Evolutionary conservation across 2,797 vertebrate species (phyloP), one percentile per base, ranked within the genome.

Genomic region (Hemitrygon akajei): DNA sequence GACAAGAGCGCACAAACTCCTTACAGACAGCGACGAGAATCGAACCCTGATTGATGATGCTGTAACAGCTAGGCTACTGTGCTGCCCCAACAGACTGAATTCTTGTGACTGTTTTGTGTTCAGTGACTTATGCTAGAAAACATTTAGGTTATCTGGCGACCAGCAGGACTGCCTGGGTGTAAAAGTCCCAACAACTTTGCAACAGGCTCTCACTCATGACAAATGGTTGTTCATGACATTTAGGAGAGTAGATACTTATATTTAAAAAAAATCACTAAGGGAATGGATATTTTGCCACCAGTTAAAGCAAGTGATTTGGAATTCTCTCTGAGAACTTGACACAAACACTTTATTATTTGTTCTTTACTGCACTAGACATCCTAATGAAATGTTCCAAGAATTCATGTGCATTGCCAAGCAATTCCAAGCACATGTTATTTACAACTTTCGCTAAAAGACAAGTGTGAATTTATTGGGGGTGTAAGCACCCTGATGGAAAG

Each of bases 371-470:
- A 75, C 25, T 7, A 56, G 34, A 14, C 86, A 37, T 47, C 60
- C 69, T 30, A 30, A 37, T 16, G 37, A 69, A 37, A 75, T 73
- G 91, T 75, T 75, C 91, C 40, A 75, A 47, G 40, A 75, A 92
- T 75, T 92, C 37, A 12, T 69, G 14, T 40, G 40, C 37, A 25
- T 12, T 66, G 14, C 16, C 47, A 9, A 75, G 40, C 66, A 75
- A 75, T 75, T 92, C 91, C 25, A 3, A 56, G 91, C 11, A n/a
- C 82, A 10, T 89, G 34, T 56, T 92, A 56, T 92, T 92, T 75
- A 73, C 34, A 56, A 92, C 25, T 92, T 75, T 75, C 56, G 91
- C 25, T 92, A 69, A 92, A 75, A 75, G 91, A 25, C 71, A 75
- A 40, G 22, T 25, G 66, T 56, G 91, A 56, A 16, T n/a, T 69